Conservation (phyloP, 2,113 vertebrate genomes). For the Otis tarda region DNA sequence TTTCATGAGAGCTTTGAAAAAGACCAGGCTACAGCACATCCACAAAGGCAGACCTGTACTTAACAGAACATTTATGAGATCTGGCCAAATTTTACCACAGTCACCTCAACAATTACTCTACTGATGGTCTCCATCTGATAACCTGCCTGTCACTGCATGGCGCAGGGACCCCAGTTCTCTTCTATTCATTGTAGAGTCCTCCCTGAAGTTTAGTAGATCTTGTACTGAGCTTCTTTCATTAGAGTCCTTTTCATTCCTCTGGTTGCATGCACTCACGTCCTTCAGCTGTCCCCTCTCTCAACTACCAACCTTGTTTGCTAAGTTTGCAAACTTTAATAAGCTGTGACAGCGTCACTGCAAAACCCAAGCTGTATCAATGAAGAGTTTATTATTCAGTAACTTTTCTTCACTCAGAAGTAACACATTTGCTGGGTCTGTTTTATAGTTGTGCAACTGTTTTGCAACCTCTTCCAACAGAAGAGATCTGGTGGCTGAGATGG, state of each 20-base stretch:
- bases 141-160: not conserved
- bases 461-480: not conserved
- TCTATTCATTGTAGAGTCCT: not conserved
- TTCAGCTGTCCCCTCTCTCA: not conserved
- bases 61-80: not conserved
- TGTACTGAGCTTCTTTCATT: not conserved
- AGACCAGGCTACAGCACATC: not conserved
- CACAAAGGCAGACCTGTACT: not conserved
- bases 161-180: not conserved
- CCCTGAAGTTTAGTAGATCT: not conserved
- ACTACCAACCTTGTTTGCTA: not conserved
- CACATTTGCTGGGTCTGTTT: not conserved
- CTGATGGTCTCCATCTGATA: not conserved
- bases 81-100: not conserved
- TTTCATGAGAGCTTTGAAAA: not conserved
- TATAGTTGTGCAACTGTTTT: not conserved
- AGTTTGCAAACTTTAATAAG: not conserved
- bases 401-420: not conserved
- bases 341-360: not conserved
- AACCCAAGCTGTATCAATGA: not conserved
- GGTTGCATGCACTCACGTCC: not conserved
- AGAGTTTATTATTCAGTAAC: not conserved
- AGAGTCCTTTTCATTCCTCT: not conserved
- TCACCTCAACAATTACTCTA: not conserved
- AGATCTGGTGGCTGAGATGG: not conserved